Conservation (phyloP, 2,888 invertebrate species). For the Augiades crinisus region DNA sequence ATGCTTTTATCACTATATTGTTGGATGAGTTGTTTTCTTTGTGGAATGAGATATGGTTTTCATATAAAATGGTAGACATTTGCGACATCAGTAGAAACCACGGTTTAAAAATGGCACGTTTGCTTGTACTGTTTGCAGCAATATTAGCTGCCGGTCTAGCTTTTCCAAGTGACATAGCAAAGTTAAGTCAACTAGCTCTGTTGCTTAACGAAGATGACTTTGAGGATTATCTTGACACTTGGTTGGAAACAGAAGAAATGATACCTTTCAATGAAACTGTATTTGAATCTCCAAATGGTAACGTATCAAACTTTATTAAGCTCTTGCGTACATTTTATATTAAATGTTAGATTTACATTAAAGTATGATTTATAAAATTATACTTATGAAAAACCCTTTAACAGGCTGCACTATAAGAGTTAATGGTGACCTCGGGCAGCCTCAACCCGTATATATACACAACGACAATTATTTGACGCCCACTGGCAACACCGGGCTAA, state of each 20-base stretch:
- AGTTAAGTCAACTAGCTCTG: constrained; percentile 59
- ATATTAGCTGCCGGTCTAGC: constrained; percentile 40
- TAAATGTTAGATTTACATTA: not conserved
- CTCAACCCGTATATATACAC: constrained; percentile 81
- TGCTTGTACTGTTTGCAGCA: constrained; percentile 12
- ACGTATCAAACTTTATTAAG: constrained; percentile 19
- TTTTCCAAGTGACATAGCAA: constrained; percentile 44
- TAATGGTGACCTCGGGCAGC: constrained; percentile 75
- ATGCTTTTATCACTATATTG: not conserved
- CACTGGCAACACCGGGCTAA: constrained; percentile 54
- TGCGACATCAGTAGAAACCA: no score
- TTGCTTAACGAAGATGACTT: constrained; percentile 67
- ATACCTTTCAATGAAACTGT: constrained; percentile 42
- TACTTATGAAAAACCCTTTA: no score
- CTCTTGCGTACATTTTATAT: not conserved
- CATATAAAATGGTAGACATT: not conserved
- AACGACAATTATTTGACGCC: constrained; percentile 49
- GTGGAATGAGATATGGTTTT: not conserved
- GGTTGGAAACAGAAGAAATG: constrained; percentile 55
- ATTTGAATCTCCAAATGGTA: constrained; percentile 50
- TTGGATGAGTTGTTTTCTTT: not conserved
- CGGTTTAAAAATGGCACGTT: not conserved
- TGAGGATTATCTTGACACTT: constrained; percentile 68
- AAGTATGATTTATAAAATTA: no score
- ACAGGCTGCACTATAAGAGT: constrained; percentile 68